Evolutionary conservation across 1,140 invertebrate species (phyloP).

Genomic region (Oppia nitens): DNA sequence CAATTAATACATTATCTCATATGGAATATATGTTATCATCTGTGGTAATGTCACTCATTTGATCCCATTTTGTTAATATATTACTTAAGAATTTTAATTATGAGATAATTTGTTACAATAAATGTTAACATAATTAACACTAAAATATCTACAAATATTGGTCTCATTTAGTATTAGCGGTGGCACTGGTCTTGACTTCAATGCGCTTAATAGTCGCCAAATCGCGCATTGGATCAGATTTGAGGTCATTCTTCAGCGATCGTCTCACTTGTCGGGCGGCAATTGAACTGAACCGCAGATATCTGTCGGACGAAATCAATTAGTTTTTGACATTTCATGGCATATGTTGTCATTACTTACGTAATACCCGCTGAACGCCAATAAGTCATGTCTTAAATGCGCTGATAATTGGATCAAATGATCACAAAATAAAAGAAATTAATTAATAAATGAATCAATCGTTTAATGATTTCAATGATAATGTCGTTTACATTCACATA

Average conservation of each 20-base stretch:
- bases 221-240: neutral
- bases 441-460: neutral
- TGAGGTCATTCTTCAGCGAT: slow-evolving; percentile 7
- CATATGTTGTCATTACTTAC: neutral
- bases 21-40: too few relatives aligned
- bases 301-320: slow-evolving; percentile 1
- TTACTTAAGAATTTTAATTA: too few relatives aligned
- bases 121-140: too few relatives aligned
- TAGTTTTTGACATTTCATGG: neutral
- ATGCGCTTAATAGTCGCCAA: neutral
- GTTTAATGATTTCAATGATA: neutral
- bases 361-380: slow-evolving; percentile 15
- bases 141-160: too few relatives aligned
- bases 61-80: too few relatives aligned
- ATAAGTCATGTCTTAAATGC: slow-evolving; percentile 11
- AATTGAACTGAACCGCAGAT: slow-evolving; percentile 12
- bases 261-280: slow-evolving; percentile 5
- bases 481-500: too few relatives aligned
- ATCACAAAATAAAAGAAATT: neutral
- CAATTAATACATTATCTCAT: too few relatives aligned
- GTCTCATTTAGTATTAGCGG: too few relatives aligned
- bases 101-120: too few relatives aligned
- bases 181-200: neutral
- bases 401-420: neutral
- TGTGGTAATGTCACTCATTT: too few relatives aligned